Conservation (phyloP, 64 coral and sea anemone genomes). For the Montipora capricornis region DNA sequence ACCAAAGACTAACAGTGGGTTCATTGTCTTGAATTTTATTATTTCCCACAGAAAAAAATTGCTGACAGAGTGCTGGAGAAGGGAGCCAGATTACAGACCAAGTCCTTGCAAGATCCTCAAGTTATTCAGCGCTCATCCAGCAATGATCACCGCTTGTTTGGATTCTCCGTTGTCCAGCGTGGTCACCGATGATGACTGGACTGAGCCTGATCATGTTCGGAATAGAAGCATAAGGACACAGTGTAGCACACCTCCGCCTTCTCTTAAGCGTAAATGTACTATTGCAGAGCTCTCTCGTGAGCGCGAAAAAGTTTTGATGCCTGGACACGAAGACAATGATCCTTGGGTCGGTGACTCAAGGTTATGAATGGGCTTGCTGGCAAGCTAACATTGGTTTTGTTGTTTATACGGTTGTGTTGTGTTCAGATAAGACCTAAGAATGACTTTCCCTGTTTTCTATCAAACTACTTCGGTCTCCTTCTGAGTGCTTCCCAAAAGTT, state of each 20-base stretch:
- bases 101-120: slow-evolving; percentile 64
- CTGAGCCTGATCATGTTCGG: background rate
- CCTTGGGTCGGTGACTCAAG: background rate
- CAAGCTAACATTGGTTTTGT: background rate
- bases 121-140: slow-evolving; percentile 34
- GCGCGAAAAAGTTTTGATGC: slow-evolving; percentile 9
- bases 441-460: background rate
- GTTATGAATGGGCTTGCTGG: background rate
- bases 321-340: background rate
- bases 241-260: background rate
- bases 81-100: slow-evolving; percentile 63
- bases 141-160: slow-evolving; percentile 74
- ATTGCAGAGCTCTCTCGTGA: slow-evolving; percentile 11
- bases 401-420: background rate
- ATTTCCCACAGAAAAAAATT: background rate
- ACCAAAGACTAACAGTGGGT: background rate
- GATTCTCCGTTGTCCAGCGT: slow-evolving; percentile 79
- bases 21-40: background rate
- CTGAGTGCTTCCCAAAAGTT: too few species aligned
- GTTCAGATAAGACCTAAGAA: background rate
- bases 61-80: slow-evolving; percentile 72
- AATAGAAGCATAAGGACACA: background rate
- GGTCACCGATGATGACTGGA: slow-evolving; percentile 60
- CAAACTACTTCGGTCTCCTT: background rate
- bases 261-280: background rate